Evolutionary conservation across 2,797 vertebrate species (phyloP).

Genomic region (Labeo calbasu): DNA sequence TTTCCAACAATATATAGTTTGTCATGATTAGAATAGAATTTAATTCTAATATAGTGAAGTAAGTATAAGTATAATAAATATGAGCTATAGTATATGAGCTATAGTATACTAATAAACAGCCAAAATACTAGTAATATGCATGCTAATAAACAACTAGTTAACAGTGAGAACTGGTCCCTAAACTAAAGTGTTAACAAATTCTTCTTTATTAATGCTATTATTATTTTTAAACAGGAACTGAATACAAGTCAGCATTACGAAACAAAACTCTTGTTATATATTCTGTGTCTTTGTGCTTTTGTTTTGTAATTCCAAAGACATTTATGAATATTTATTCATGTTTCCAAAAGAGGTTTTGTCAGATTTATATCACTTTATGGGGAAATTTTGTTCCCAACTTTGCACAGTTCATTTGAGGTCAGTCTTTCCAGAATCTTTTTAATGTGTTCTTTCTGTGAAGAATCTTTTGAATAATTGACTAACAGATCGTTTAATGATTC

Average conservation of each 20-base stretch:
- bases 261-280: background rate
- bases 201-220: no score
- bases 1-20: no score
- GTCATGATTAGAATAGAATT: no score
- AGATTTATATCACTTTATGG: background rate
- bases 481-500: constrained; percentile 19
- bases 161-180: no score
- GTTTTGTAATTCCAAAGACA: background rate
- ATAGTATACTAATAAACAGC: no score
- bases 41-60: no score
- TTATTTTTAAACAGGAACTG: background rate
- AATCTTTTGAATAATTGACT: constrained; percentile 13
- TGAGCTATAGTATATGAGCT: no score
- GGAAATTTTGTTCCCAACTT: background rate
- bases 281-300: background rate
- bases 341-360: background rate
- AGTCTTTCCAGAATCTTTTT: background rate
- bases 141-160: no score
- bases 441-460: background rate
- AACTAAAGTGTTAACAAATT: no score
- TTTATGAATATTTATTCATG: background rate
- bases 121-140: no score
- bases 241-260: background rate
- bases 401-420: background rate
- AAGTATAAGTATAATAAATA: no score